A percentile compares a stretch with the other conserved stretches of the same genome.
These are phyloP conservation scores for Hartigia nigra DNA, from an alignment of 2,888 invertebrate genomes.

Conservation along the genomic window DNA sequence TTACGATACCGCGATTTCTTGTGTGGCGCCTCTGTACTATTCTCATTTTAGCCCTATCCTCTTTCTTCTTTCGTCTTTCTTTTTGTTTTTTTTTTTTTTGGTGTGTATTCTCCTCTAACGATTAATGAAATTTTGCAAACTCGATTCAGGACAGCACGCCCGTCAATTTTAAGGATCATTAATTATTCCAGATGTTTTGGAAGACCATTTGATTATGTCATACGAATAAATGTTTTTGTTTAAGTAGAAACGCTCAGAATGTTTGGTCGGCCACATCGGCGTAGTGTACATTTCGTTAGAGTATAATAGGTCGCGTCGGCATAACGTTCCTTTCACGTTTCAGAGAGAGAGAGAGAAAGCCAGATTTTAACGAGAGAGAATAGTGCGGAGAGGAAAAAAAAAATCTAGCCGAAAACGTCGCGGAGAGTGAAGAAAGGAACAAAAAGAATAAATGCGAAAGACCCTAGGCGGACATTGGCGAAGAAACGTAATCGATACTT, in stretches of 20 bases:
- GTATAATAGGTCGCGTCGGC: slow-evolving; percentile 9
- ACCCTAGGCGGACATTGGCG: neutral
- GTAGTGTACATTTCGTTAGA: slow-evolving; percentile 50
- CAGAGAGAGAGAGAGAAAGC: slow-evolving; percentile 2
- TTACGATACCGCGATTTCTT: slow-evolving; percentile 13
- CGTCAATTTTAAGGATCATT: slow-evolving; percentile 37
- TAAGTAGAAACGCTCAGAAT: slow-evolving; percentile 44
- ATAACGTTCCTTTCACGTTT: slow-evolving; percentile 28
- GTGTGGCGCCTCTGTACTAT: neutral
- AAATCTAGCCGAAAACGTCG: neutral
- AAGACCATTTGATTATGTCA: slow-evolving; percentile 42
- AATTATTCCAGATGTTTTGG: slow-evolving; percentile 41
- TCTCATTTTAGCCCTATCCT: neutral
- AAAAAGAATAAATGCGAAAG: neutral
- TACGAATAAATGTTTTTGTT: slow-evolving; percentile 41
- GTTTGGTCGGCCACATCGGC: slow-evolving; percentile 41
- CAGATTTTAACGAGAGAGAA: neutral
- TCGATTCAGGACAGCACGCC: slow-evolving; percentile 21
- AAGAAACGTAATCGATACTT: neutral
- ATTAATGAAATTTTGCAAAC: slow-evolving; percentile 42
- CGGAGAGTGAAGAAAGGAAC: neutral
- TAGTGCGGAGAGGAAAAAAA: neutral
- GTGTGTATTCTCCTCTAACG: slow-evolving; percentile 26
- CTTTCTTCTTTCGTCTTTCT: neutral
- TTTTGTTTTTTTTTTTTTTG: slow-evolving; percentile 33